Base-by-base conservation (phyloP, 2,888 invertebrate species). In the Eupithecia tripunctaria region DNA sequence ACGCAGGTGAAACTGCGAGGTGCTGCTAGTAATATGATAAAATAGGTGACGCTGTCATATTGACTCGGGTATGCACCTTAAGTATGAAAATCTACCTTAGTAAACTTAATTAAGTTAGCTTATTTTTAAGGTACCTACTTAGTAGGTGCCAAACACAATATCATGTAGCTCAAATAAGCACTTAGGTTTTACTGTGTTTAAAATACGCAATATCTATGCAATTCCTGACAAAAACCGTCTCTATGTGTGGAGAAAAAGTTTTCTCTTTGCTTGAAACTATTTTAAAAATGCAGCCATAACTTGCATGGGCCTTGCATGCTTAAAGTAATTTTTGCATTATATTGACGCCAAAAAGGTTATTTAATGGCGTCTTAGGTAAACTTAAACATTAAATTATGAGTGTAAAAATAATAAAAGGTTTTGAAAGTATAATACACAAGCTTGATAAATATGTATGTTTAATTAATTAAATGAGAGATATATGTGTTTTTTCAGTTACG, bases 281-380 rank as follows among this genome's bases (percentile, higher is more conserved):
- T 32, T 73, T 15, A 47, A 64, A 70, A 36, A 73, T 60, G 60
- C 60, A 60, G 12, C 10, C 60, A 18, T 29, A 66, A 51, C 21
- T 14, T 66, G 68, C 25, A 25, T 66, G 36, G 71, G 38, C 67
- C 67, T 80, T 71, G 80, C 81, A 80, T 80, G 81, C 66, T 70
- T 36, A 59, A 75, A 69, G 73, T 75, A 68, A 79, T 78, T 79
- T 71, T 69, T 75, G 75, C 72, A 36, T 75, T 76, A 75, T 74
- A 70, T 78, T 76, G 72, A 72, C 68, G 68, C 60, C 51, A 41
- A 66, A 32, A 67, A 56, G 63, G 67, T 64, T 65, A 67, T 73
- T 76, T 73, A 77, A 77, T 70, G 47, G 67, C 60, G 70, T 70
- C 67, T 66, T 68, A 59, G 69, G 36, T 67, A 59, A 56, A 59